Base-by-base conservation (phyloP, 2,888 invertebrate species). In the Dolichomitus sp. region DNA sequence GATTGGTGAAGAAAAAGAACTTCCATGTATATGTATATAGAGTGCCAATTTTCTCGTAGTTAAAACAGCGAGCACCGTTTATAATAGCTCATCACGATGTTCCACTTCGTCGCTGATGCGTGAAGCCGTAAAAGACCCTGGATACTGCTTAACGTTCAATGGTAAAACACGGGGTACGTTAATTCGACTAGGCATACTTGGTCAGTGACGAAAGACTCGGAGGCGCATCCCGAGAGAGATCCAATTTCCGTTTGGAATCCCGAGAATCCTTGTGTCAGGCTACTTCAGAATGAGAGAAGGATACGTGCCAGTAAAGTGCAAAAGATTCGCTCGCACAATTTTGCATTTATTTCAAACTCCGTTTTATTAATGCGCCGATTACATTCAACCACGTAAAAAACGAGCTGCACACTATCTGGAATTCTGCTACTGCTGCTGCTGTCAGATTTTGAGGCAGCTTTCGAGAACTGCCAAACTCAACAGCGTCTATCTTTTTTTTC, bases 181-280 rank as follows among this genome's bases (percentile, higher is more conserved):
- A 61, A 61, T 50, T 61, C 72, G 19, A 61, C 61, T 37, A 50
- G 72, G 33, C 48, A 61, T 50, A 48, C 59, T 23, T 50, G 69
- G 42, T 75, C 45, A 52, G 37, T 65, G 45, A 59, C 69, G 63
- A 48, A 42, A 57, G 75, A 37, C 45, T 40, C 37, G 63, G 63
- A 23, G 12, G 17, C 45, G 48, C 27, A 27, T 66, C 54, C 42
- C 57, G 7, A 14, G 70, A 66, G 54, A 81, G 48, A 73, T 81
- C 54, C 73, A 73, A 74, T 81, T 81, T 78, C 61, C 52, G 52
- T 68, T 78, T 42, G 14, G 45, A 69, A 74, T 74, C 69, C 37
- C 63, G 63, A 73, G 40, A 73, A 52, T 52, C 37, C 7, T 19
- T 9, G 61, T 40, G 54, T 68, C 68, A 74, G 68, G 48, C 23